Evolutionary conservation across 2,113 vertebrate genomes (phyloP).

Genomic region (Promerops cafer): DNA sequence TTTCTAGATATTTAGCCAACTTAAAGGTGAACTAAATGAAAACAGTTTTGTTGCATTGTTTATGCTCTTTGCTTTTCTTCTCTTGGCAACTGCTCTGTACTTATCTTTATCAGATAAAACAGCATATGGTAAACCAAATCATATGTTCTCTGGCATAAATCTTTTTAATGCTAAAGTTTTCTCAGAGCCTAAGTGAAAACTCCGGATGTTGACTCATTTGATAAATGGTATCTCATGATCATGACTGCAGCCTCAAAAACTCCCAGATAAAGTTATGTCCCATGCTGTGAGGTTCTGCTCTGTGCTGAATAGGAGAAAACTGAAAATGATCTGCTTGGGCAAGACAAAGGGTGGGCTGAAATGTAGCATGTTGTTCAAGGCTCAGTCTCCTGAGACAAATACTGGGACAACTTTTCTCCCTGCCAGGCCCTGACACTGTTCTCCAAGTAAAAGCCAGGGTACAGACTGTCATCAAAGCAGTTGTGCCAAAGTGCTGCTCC

Average conservation of each 20-base stretch:
- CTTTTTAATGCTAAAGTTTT: constrained; percentile 11
- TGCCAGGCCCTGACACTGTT: not conserved
- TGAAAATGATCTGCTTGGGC: not conserved
- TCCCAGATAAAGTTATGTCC: not conserved
- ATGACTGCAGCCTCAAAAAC: not conserved
- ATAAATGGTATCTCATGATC: constrained; percentile 18
- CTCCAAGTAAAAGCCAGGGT: not conserved
- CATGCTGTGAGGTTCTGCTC: not conserved
- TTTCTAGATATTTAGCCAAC: not conserved
- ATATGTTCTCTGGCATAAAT: not conserved
- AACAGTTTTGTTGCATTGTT: not conserved
- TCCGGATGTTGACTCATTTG: constrained; percentile 42
- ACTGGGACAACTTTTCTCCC: not conserved
- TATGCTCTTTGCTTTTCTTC: not conserved
- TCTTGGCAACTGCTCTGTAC: not conserved
- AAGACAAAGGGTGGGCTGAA: not conserved
- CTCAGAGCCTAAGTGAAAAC: not conserved
- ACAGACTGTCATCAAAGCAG: not conserved
- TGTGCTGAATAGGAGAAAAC: not conserved
- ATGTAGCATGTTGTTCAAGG: not conserved
- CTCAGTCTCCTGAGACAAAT: not conserved
- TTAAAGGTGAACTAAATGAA: not conserved
- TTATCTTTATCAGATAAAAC: constrained; percentile 33
- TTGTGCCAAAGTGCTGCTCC: not conserved
- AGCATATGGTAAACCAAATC: constrained; percentile 1